A percentile compares a stretch with the other conserved stretches of the same genome.
phyloP scores from a whole-genome alignment of 2,113 vertebrate genomes.

The Lonchura striata region DNA sequence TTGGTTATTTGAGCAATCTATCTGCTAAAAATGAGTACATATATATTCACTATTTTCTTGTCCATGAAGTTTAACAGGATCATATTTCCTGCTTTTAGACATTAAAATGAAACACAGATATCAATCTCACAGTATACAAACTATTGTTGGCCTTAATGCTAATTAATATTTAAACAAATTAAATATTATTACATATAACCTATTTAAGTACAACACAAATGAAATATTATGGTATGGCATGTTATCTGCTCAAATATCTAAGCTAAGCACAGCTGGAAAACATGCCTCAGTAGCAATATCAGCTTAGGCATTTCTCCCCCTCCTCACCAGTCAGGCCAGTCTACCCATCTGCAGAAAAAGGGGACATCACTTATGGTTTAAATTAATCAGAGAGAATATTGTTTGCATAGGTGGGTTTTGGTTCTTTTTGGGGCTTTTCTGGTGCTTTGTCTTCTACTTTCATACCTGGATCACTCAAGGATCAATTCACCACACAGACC shows the following conservation, averaged over 20 bases:
- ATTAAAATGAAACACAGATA: not conserved
- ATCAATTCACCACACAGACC: not conserved
- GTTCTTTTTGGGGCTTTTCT: not conserved
- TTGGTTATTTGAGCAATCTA: not conserved
- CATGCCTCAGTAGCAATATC: not conserved
- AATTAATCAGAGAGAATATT: not conserved
- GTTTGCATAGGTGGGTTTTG: not conserved
- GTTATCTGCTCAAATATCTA: not conserved
- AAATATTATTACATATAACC: not conserved
- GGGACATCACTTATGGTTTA: not conserved
- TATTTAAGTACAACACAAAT: not conserved
- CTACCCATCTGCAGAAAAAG: not conserved
- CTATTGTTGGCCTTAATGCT: not conserved
- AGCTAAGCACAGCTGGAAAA: not conserved
- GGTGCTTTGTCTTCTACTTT: not conserved
- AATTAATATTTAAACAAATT: not conserved
- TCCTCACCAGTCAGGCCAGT: not conserved
- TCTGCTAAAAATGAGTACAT: not conserved
- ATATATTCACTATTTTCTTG: not conserved
- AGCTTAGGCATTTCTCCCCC: not conserved
- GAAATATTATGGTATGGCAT: not conserved
- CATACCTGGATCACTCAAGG: not conserved
- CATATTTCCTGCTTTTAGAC: not conserved
- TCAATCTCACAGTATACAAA: not conserved
- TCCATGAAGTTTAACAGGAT: not conserved